phyloP scores from a whole-genome alignment of 2,888 invertebrate genomes.

The Phoronis australis region DNA sequence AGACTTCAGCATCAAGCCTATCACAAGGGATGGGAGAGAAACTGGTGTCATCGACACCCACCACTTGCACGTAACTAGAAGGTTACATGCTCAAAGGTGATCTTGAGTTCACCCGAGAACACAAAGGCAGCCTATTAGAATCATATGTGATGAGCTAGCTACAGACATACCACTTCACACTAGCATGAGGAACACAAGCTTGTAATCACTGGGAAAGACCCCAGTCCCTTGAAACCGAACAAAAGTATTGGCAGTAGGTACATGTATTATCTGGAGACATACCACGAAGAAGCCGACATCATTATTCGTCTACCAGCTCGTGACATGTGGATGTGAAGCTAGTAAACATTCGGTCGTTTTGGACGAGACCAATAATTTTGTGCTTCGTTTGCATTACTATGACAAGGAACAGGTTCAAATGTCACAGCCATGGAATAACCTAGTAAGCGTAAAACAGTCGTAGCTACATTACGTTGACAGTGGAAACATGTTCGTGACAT shows the following conservation, averaged over 20 bases:
- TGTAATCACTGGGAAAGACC: neutral
- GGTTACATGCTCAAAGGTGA: neutral
- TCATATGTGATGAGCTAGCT: neutral
- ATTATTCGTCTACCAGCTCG: neutral
- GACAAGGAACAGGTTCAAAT: too few species aligned
- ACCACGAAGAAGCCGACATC: constrained; percentile 1
- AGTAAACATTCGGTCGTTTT: neutral
- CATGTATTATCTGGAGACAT: neutral
- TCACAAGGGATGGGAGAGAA: neutral
- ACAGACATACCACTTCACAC: too few species aligned
- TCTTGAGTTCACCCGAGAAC: too few species aligned
- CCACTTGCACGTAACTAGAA: too few species aligned
- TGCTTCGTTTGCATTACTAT: too few species aligned
- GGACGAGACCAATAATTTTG: constrained; percentile 2
- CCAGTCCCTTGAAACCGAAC: neutral
- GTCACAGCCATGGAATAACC: too few species aligned
- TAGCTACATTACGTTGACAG: too few species aligned
- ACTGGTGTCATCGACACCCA: neutral
- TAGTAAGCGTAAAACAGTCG: too few species aligned
- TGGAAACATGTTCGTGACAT: too few species aligned
- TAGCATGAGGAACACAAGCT: constrained; percentile 1
- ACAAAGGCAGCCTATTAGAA: neutral
- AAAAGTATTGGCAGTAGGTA: neutral
- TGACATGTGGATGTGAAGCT: neutral
- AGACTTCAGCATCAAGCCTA: neutral